phyloP scores from a whole-genome alignment of 2,113 vertebrate genomes.

The Scatophagus argus region DNA sequence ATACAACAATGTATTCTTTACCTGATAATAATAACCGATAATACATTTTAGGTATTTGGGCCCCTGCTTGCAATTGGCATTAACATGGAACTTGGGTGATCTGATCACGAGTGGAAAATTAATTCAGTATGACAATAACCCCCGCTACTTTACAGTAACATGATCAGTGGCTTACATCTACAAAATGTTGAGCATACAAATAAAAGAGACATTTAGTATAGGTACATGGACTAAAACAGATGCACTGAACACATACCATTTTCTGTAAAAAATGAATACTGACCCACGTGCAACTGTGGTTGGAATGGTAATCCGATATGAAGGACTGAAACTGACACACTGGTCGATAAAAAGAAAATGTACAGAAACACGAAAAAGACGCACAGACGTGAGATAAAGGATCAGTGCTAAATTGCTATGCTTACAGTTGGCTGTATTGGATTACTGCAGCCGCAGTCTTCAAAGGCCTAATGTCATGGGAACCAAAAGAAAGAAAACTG shows the following conservation, averaged over 20 bases:
- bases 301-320: not conserved
- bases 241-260: not conserved
- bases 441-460: constrained; percentile 6
- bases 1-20: too few relatives aligned
- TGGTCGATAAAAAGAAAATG: not conserved
- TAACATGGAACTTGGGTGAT: too few relatives aligned
- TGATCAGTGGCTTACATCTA: too few relatives aligned
- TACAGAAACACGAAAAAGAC: not conserved
- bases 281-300: not conserved
- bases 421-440: not conserved
- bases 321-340: not conserved
- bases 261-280: not conserved
- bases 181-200: not conserved
- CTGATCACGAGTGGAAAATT: too few relatives aligned
- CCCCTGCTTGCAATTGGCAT: too few relatives aligned
- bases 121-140: too few relatives aligned
- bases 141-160: too few relatives aligned
- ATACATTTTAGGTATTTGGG: too few relatives aligned
- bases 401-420: constrained; percentile 2
- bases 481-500: not conserved
- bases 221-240: not conserved
- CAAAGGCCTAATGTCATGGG: constrained; percentile 5
- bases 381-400: not conserved
- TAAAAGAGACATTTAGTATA: not conserved
- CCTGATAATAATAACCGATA: too few relatives aligned